phyloP scores from a whole-genome alignment of 2,113 vertebrate genomes.

The Oreochromis niloticus region DNA sequence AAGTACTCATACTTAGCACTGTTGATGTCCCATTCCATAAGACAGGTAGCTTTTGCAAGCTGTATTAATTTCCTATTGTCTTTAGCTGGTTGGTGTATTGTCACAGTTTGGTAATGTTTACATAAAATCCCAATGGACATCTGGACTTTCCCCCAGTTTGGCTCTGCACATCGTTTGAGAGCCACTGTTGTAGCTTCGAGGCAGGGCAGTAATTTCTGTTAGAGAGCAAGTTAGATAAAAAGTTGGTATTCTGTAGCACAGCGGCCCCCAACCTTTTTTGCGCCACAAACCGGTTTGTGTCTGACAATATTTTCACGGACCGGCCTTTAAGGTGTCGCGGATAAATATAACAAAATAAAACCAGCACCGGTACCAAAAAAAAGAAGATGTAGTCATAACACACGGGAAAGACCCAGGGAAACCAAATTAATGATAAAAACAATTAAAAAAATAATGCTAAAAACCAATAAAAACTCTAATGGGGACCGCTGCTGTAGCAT shows the following conservation, averaged over 20 bases:
- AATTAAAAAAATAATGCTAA: neutral
- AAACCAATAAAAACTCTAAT: too few relatives aligned
- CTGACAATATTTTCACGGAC: neutral
- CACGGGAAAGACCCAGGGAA: accelerated
- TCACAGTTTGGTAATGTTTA: neutral
- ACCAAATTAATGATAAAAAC: accelerated
- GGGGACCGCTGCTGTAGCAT: accelerated
- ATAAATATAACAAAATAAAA: neutral
- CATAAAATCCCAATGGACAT: neutral
- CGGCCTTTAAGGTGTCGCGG: accelerated
- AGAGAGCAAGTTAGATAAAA: neutral
- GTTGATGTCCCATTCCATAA: neutral
- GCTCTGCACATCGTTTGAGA: neutral
- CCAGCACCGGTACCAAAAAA: neutral
- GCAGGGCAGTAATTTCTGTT: neutral
- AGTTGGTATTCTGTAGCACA: neutral
- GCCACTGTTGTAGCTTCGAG: neutral
- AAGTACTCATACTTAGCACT: neutral
- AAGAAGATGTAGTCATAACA: neutral
- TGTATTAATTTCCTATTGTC: neutral
- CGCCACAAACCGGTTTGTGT: accelerated
- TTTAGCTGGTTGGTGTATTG: neutral
- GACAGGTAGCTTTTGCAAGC: neutral
- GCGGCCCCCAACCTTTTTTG: accelerated
- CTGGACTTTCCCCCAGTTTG: neutral